A percentile compares a stretch with the other conserved stretches of the same genome.
These are phyloP conservation scores for Eubucco bourcierii DNA, from an alignment of 2,113 vertebrate genomes.

Conservation along the genomic window DNA sequence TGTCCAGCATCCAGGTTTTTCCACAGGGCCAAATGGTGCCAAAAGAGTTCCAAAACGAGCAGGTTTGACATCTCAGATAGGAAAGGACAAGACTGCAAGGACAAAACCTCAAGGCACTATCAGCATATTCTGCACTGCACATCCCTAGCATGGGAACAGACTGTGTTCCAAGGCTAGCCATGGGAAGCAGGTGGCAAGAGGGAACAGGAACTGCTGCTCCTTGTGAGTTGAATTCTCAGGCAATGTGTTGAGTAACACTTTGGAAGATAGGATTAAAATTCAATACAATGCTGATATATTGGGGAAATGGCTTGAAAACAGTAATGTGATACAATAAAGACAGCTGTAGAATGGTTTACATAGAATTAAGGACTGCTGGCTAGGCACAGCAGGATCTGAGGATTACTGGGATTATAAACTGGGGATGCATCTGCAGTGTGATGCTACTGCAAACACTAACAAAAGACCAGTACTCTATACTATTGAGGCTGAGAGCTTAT, in stretches of 20 bases:
- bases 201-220: neutral
- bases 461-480: neutral
- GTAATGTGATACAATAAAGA: neutral
- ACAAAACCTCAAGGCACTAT: neutral
- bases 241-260: neutral
- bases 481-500: neutral
- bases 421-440: constrained; percentile 33
- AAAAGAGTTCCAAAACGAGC: neutral
- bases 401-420: constrained; percentile 42
- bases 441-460: constrained; percentile 3
- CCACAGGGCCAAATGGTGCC: neutral
- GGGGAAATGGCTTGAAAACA: constrained; percentile 34
- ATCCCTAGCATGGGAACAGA: neutral
- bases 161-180: rapidly evolving
- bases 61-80: neutral
- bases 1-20: neutral
- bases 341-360: constrained; percentile 12
- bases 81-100: neutral
- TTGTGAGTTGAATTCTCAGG: neutral
- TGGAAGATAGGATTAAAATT: neutral
- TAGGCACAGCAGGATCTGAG: constrained; percentile 24
- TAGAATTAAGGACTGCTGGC: constrained; percentile 23
- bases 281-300: neutral
- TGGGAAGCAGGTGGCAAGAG: neutral
- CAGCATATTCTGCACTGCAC: neutral